A percentile compares a stretch with the other conserved stretches of the same genome.
Evolutionary conservation across 2,888 invertebrate species (phyloP).

Genomic region (Ectemnius lituratus): DNA sequence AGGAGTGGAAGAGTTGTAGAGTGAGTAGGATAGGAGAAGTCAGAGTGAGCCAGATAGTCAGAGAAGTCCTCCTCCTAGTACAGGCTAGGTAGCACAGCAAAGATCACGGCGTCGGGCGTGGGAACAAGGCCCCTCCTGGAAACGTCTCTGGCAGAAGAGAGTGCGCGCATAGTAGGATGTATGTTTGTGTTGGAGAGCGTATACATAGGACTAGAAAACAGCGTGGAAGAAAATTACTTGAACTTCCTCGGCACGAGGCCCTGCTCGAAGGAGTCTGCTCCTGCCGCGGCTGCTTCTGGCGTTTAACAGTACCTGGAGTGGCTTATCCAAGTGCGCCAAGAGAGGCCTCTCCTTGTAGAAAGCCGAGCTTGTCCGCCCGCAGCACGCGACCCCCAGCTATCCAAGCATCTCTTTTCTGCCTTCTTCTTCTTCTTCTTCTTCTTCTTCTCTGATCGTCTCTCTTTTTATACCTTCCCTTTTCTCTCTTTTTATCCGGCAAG

Average conservation of each 20-base stretch:
- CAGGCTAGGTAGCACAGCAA: constrained; percentile 68
- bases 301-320: constrained; percentile 63
- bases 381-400: constrained; percentile 31
- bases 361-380: constrained; percentile 17
- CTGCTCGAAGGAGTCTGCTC: too few species aligned
- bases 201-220: constrained; percentile 27
- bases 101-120: constrained; percentile 76
- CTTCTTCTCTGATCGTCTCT: constrained; percentile 8
- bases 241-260: constrained; percentile 47
- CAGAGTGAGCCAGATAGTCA: constrained; percentile 50
- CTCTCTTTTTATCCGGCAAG: too few species aligned
- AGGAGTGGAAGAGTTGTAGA: constrained; percentile 12
- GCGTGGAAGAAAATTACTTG: constrained; percentile 50
- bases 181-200: background rate
- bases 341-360: constrained; percentile 39
- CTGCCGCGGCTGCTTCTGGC: constrained; percentile 12
- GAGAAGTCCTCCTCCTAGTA: constrained; percentile 62
- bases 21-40: constrained; percentile 28
- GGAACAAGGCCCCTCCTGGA: constrained; percentile 70
- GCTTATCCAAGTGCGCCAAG: constrained; percentile 47
- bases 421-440: background rate
- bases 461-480: background rate
- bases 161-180: constrained; percentile 37
- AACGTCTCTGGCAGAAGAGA: too few species aligned
- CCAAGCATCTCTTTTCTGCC: background rate